phyloP scores from a whole-genome alignment of 2,888 invertebrate genomes.

The Argyra leucocephala region DNA sequence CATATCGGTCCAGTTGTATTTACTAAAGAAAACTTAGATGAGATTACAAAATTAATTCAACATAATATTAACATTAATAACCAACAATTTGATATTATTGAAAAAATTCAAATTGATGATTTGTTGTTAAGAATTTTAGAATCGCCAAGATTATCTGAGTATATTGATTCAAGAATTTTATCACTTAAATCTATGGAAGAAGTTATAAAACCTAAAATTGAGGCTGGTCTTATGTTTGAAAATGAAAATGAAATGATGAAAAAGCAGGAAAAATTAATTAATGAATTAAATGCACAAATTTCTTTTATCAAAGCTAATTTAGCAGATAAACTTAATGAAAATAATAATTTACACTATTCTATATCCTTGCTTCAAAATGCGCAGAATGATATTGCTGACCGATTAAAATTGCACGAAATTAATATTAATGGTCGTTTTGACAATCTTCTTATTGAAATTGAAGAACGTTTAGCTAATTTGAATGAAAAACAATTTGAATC shows the following conservation, averaged over 20 bases:
- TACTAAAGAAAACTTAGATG: constrained; percentile 37
- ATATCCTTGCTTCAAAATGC: constrained; percentile 31
- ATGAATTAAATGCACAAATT: constrained; percentile 48
- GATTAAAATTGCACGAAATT: constrained; percentile 33
- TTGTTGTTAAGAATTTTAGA: constrained; percentile 38
- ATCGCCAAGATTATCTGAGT: constrained; percentile 32
- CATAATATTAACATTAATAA: constrained; percentile 31
- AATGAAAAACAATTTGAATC: constrained; percentile 45
- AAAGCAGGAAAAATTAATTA: constrained; percentile 46
- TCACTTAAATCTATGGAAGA: constrained; percentile 25
- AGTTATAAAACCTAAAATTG: constrained; percentile 38
- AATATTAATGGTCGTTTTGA: constrained; percentile 33
- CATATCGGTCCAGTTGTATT: constrained; percentile 25
- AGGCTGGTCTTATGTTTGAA: constrained; percentile 32
- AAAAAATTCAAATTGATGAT: constrained; percentile 37
- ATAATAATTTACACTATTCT: constrained; percentile 35
- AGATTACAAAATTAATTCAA: constrained; percentile 37
- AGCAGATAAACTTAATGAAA: constrained; percentile 44
- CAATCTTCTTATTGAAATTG: constrained; percentile 35
- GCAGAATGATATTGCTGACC: constrained; percentile 33
- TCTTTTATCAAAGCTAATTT: constrained; percentile 49
- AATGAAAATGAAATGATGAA: constrained; percentile 22
- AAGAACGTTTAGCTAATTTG: constrained; percentile 31
- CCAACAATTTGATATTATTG: constrained; percentile 31
- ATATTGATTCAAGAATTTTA: constrained; percentile 32